Base-by-base conservation (phyloP, 2,113 vertebrate genomes). In the Propithecus coquereli region DNA sequence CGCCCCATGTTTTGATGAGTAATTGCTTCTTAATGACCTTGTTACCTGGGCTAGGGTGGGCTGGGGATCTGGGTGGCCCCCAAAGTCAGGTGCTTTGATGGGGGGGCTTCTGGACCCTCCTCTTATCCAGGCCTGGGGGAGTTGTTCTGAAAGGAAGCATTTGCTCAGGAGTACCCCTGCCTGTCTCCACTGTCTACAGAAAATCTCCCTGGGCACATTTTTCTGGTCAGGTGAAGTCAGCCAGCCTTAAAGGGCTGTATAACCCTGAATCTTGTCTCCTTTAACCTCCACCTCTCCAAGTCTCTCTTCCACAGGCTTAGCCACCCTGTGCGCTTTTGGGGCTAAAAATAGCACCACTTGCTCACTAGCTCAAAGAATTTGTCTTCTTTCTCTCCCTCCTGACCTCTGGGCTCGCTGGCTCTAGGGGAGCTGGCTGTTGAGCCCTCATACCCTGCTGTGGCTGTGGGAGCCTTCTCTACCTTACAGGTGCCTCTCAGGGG, bases 321-420 rank as follows among this genome's bases (percentile, higher is more conserved):
- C 94, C 89, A 96, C 66, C 74, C 86, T 95, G 95, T 86, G 93
- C 94, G 97, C 85, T 94, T 66, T 50, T 0, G 79, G 79, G 91
- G 81, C 97, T 97, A 97, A 98, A 97, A 97, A 97, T 98, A 98
- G 95, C 97, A 93, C 17, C 23, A 65, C 90, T 97, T 96, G 94
- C 95, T 97, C 96, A 94, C 85, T 92, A 94, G 91, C 68, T 91
- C 61, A 85, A 90, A 92, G 92, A 96, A 96, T 97, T 87, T 95
- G 90, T 88, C 90, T 97, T 94, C 90, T 59, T 87, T 90, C 50
- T 95, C 65, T 94, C 57, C 34, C 43, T 89, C 63, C 94, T 77
- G 93, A 96, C 93, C 70, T 74, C 59, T 90, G 94, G 96, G 97
- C 50, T 83, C 63, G 43, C 8, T 74, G 90, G 90, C 91, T 88